These are phyloP conservation scores for Philopedon plagiatum DNA, from an alignment of 2,888 invertebrate species.

Conservation along the genomic window DNA sequence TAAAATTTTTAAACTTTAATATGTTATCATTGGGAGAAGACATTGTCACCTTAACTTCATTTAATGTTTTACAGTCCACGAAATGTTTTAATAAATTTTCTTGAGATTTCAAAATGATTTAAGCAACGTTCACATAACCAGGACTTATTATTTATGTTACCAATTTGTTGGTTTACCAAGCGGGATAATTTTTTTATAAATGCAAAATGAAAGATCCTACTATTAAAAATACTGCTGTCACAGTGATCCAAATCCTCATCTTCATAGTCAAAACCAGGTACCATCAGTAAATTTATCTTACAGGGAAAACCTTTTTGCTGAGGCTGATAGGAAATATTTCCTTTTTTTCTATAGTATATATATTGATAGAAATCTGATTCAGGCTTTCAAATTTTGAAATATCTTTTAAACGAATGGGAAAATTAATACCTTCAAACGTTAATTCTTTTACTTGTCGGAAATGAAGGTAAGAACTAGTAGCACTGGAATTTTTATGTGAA, in stretches of 20 bases:
- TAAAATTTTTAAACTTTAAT: conserved; percentile 19
- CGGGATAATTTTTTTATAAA: conserved; percentile 16
- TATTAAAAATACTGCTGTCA: neutral
- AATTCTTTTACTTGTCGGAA: neutral
- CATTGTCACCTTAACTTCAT: neutral
- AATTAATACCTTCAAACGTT: neutral
- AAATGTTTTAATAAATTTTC: neutral
- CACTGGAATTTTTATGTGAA: neutral
- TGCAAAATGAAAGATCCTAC: neutral
- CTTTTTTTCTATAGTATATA: neutral
- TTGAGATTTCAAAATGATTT: conserved; percentile 10
- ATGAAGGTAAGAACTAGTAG: neutral
- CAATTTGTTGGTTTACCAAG: neutral
- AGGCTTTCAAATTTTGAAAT: neutral
- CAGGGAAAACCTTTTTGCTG: neutral
- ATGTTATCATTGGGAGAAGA: neutral
- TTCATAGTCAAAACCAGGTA: neutral
- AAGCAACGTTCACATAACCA: conserved; percentile 14
- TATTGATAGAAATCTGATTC: neutral
- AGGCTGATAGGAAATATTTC: neutral
- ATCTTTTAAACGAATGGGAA: neutral
- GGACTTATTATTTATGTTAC: neutral
- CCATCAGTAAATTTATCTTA: neutral
- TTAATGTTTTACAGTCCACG: conserved; percentile 1
- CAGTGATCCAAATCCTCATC: neutral